Evolutionary conservation across 2,888 invertebrate species (phyloP), one percentile per base, ranked within the genome.

Genomic region (Tridacna crocea): DNA sequence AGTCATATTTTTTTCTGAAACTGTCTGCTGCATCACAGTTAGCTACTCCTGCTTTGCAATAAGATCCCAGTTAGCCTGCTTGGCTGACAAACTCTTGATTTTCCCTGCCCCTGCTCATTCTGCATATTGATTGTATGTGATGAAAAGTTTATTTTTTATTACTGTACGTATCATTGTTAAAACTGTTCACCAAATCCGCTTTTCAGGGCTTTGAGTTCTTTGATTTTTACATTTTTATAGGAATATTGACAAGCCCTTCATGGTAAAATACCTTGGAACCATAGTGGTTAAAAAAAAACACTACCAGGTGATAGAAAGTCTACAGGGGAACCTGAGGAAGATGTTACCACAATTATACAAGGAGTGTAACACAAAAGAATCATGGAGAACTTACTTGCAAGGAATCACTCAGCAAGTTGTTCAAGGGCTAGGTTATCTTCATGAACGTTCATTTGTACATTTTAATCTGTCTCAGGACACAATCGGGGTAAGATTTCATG

Each of bases 391-490:
- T 51, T 79, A 83, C 66, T 70, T 84, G 17, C 48, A 75, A 10
- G 70, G 51, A 13, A 76, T 85, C 15, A 80, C 89, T 74, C 75
- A 76, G 13, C 76, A 83, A 51, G 80, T 91, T n/a, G 87, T 88
- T 12, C 24, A 48, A 47, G 91, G 90, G 6, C 84, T 91, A 8
- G 76, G 83, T 26, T 91, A 84, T 74, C 85, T 91, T 8, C 90
- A 91, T 79, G 83, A 85, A 27, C 81, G 85, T 72, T 51, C 48
- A 36, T 48, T 60, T n/a, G 88, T 90, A 10, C 90, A 90, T 72
- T 87, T 87, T 77, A 90, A 91, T 65, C 80, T 91, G 11, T 88
- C 89, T 10, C 81, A 90, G 81, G 90, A 91, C 73, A 88, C 90
- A 22, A 83, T 91, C 0, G 85, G 86, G 27, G 91, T 91, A 87